phyloP scores from a whole-genome alignment of 1,140 invertebrate genomes.

The Diabrotica virgifera region DNA sequence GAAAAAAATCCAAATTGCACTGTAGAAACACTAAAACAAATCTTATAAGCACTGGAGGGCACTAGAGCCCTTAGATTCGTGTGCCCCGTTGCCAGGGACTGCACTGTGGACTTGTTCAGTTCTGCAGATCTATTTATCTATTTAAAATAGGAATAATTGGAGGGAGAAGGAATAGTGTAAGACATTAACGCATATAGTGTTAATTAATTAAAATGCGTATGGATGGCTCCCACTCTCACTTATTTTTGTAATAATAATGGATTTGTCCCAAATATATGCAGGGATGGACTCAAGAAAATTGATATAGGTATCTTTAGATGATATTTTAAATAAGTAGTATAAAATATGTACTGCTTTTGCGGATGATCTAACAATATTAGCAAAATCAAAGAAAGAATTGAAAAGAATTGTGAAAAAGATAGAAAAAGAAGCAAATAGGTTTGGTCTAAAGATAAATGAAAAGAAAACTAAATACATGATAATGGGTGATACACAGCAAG shows the following conservation, averaged over 20 bases:
- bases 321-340: no score
- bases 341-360: no score
- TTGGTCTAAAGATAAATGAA: no score
- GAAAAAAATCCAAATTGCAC: neutral
- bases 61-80: neutral
- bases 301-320: no score
- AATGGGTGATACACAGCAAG: no score
- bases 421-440: no score
- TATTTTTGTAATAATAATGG: neutral
- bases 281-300: neutral
- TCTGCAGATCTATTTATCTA: constrained; percentile 7
- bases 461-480: no score
- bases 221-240: neutral
- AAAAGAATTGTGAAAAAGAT: no score
- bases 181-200: neutral
- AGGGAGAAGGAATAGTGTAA: neutral
- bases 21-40: neutral
- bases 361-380: no score
- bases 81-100: constrained; percentile 9
- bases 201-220: constrained; percentile 6
- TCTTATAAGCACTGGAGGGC: neutral
- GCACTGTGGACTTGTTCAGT: neutral
- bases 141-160: neutral
- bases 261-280: constrained; percentile 4
- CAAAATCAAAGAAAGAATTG: no score